Conservation (phyloP, 1,140 invertebrate genomes). For the Camponotus pennsylvanicus region DNA sequence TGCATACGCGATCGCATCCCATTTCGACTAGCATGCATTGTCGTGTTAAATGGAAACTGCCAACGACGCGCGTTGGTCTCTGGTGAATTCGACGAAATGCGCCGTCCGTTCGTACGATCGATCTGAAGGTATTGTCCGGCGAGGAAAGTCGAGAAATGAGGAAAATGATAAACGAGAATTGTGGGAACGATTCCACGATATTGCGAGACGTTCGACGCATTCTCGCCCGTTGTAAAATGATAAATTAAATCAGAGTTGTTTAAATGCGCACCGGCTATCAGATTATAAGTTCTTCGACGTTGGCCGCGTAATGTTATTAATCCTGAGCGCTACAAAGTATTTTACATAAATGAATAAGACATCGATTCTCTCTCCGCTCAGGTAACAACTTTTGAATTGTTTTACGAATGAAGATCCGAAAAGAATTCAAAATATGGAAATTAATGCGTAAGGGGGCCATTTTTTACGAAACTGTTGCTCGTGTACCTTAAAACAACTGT, state of each 20-base stretch:
- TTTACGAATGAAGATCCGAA: not conserved
- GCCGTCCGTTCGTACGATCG: slow-evolving; percentile 28
- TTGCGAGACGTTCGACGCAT: slow-evolving; percentile 22
- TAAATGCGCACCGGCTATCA: slow-evolving; percentile 30
- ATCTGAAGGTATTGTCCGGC: slow-evolving; percentile 52
- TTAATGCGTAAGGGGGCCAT: not conserved
- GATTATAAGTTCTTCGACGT: slow-evolving; percentile 35
- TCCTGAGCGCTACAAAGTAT: slow-evolving; percentile 7
- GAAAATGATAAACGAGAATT: slow-evolving; percentile 63
- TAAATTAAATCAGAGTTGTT: slow-evolving; percentile 50
- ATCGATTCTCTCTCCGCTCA: not conserved
- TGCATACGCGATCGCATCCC: slow-evolving; percentile 54
- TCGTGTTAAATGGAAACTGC: slow-evolving; percentile 61
- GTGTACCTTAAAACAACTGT: not conserved
- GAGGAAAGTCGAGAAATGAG: slow-evolving; percentile 62
- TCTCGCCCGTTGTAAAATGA: slow-evolving; percentile 39
- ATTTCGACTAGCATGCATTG: slow-evolving; percentile 48
- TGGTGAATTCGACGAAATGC: slow-evolving; percentile 39
- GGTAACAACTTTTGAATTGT: not conserved
- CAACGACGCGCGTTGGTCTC: slow-evolving; percentile 26
- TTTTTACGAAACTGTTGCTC: not conserved
- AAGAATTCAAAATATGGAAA: not conserved
- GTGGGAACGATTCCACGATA: slow-evolving; percentile 55
- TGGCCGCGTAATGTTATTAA: slow-evolving; percentile 35
- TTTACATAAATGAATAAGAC: slow-evolving; percentile 47